Percentiles rank a stretch among this genome's conserved stretches.
Conservation (phyloP, 2,888 invertebrate species). For the Tiliacea citrago region DNA sequence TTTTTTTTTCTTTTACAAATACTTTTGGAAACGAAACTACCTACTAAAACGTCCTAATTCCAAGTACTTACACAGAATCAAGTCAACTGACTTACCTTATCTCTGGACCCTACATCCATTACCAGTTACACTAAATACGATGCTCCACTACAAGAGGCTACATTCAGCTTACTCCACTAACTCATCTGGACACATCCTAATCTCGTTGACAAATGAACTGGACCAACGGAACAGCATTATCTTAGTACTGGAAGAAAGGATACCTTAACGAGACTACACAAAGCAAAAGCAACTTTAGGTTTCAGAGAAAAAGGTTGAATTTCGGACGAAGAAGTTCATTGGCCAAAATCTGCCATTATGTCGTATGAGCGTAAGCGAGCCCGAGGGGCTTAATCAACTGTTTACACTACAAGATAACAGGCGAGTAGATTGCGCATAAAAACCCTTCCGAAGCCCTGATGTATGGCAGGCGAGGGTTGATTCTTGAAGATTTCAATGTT, state of each 20-base stretch:
- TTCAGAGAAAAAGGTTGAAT: constrained; percentile 25
- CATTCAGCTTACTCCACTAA: constrained; percentile 62
- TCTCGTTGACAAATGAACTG: constrained; percentile 74
- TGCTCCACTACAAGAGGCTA: constrained; percentile 61
- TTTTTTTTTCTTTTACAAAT: not conserved
- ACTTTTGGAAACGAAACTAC: not conserved
- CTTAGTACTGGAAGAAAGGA: constrained; percentile 64
- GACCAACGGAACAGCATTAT: constrained; percentile 70
- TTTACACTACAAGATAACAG: constrained; percentile 70
- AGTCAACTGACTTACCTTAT: constrained; percentile 55
- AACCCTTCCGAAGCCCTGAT: constrained; percentile 61
- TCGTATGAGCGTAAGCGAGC: constrained; percentile 68
- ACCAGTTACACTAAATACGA: constrained; percentile 65
- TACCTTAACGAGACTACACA: constrained; percentile 45
- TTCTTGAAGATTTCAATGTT: constrained; percentile 47
- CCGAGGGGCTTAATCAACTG: constrained; percentile 67
- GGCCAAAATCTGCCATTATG: constrained; percentile 60
- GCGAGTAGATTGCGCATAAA: constrained; percentile 67
- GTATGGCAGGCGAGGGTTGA: constrained; percentile 34
- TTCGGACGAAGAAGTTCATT: constrained; percentile 12
- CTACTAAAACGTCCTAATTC: constrained; percentile 15
- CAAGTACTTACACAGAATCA: constrained; percentile 30
- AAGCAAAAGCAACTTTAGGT: constrained; percentile 35
- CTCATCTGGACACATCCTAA: constrained; percentile 70
- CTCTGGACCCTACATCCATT: constrained; percentile 63